phyloP scores from a whole-genome alignment of 2,797 vertebrate species.

The Acrossocheilus fasciatus region DNA sequence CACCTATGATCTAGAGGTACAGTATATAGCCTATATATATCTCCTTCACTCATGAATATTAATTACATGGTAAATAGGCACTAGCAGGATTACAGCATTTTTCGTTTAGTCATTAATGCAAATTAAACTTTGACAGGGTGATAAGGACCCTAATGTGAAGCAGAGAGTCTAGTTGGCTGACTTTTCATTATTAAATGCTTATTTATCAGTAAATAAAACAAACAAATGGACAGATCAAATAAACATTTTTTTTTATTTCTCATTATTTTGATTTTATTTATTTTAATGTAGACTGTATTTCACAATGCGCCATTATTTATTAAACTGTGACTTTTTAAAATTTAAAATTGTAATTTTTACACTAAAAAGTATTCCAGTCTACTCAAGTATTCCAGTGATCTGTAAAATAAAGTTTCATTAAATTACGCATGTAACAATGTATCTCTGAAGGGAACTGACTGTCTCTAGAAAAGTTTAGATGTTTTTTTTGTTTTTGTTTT shows the following conservation, averaged over 20 bases:
- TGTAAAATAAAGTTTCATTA: neutral
- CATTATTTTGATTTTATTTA: neutral
- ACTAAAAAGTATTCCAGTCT: too few species aligned
- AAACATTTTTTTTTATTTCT: neutral
- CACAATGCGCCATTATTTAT: neutral
- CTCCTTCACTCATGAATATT: neutral
- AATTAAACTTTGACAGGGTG: neutral
- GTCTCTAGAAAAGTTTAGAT: too few species aligned
- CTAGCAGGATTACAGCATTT: neutral
- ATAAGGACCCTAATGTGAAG: neutral
- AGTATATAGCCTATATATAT: neutral
- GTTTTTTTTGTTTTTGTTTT: too few species aligned
- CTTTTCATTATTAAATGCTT: neutral
- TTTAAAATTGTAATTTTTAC: too few species aligned
- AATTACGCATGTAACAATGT: neutral
- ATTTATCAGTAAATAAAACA: neutral
- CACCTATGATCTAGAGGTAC: neutral
- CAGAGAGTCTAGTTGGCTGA: neutral
- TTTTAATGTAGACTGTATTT: neutral
- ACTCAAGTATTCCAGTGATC: neutral
- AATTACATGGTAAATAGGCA: neutral
- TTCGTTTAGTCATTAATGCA: neutral
- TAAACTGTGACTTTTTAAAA: neutral
- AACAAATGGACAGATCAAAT: neutral
- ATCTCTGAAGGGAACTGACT: too few species aligned